Evolutionary conservation across 2,797 vertebrate species (phyloP).

Genomic region (Acanthopagrus latus): DNA sequence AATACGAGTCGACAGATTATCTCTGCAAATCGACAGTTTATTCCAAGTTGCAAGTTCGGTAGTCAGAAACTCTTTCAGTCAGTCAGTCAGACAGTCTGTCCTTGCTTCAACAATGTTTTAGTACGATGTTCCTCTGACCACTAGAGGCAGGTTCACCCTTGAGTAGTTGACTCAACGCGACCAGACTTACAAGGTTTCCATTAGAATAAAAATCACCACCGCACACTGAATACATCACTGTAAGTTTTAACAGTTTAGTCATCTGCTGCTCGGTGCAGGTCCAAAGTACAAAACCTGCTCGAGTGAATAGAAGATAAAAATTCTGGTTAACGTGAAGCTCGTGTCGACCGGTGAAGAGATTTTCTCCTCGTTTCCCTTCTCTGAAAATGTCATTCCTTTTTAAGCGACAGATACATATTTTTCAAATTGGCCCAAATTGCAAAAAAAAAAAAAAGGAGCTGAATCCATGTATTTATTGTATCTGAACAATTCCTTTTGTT

Average conservation of each 20-base stretch:
- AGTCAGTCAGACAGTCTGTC: too few relatives aligned
- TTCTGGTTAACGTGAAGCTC: background rate
- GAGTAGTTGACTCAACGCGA: background rate
- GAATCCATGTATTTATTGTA: conserved; percentile 29
- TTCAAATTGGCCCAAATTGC: background rate
- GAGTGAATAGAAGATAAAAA: background rate
- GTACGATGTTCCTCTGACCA: conserved; percentile 4
- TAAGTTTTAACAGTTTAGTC: background rate
- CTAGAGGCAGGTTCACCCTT: background rate
- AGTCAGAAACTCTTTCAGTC: conserved; percentile 10
- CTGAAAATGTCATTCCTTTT: conserved; percentile 13
- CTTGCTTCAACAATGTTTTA: conserved; percentile 1
- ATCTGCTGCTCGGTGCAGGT: background rate
- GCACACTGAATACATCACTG: conserved; percentile 1
- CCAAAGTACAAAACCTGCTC: background rate
- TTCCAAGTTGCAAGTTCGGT: background rate
- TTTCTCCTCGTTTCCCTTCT: background rate
- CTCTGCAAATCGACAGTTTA: conserved; percentile 9
- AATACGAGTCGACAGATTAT: background rate
- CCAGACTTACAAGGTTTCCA: too few relatives aligned
- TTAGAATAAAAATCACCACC: too few relatives aligned
- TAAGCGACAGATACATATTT: background rate
- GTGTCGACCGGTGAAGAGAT: background rate
- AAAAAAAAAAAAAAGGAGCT: conserved; percentile 2
- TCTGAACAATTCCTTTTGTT: conserved; percentile 18